Evolutionary conservation across 2,113 vertebrate species (phyloP).

Genomic region (Suncus etruscus): DNA sequence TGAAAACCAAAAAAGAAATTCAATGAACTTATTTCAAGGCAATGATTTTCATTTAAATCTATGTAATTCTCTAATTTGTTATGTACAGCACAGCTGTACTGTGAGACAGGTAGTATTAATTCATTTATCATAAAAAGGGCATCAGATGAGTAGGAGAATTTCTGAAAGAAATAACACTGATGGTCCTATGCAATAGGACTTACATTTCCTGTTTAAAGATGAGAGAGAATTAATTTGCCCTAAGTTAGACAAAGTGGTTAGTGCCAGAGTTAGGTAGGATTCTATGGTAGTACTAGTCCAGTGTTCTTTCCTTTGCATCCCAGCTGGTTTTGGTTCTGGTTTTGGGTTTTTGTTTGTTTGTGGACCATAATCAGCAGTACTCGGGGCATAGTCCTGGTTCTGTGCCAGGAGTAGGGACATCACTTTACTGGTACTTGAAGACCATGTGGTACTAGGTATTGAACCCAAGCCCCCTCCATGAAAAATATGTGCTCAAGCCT

Average conservation of each 20-base stretch:
- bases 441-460: too few species aligned
- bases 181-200: background rate
- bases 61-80: constrained; percentile 17
- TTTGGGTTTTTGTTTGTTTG: too few species aligned
- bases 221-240: constrained; percentile 18
- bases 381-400: too few species aligned
- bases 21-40: background rate
- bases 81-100: background rate
- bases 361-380: too few species aligned
- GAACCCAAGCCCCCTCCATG: too few species aligned
- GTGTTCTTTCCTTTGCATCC: background rate
- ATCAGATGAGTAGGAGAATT: background rate
- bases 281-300: background rate
- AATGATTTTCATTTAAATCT: constrained; percentile 10
- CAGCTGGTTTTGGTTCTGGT: background rate
- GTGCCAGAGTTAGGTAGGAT: background rate
- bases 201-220: background rate
- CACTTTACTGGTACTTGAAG: too few species aligned
- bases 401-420: too few species aligned
- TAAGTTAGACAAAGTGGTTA: background rate
- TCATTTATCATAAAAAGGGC: background rate
- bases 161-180: constrained; percentile 33
- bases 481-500: too few species aligned
- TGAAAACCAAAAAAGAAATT: constrained; percentile 23
- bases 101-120: constrained; percentile 7